Evolutionary conservation across 1,140 invertebrate genomes (phyloP).

Genomic region (Drosophila punjabiensis): DNA sequence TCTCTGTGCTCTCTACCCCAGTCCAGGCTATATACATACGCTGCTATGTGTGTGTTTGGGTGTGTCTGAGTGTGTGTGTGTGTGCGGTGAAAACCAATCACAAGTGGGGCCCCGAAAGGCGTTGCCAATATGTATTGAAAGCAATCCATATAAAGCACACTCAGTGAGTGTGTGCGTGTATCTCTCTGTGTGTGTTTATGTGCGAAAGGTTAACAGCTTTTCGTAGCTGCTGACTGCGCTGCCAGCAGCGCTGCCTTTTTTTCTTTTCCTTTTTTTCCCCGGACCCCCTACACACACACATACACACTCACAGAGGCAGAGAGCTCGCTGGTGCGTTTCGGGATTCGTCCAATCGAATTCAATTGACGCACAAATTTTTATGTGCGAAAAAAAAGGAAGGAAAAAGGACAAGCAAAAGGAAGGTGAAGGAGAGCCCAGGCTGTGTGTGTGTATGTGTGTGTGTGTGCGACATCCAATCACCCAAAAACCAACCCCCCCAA

Average conservation of each 20-base stretch:
- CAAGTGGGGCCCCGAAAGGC: slow-evolving; percentile 58
- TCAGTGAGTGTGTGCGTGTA: slow-evolving; percentile 19
- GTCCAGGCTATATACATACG: neutral
- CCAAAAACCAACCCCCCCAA: slow-evolving; percentile 37
- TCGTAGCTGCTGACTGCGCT: slow-evolving; percentile 44
- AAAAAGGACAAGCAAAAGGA: slow-evolving; percentile 9
- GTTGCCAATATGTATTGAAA: slow-evolving; percentile 73
- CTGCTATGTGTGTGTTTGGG: neutral
- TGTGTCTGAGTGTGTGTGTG: neutral
- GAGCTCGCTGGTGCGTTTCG: slow-evolving; percentile 63
- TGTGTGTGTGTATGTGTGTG: slow-evolving; percentile 23
- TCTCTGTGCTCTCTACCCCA: neutral
- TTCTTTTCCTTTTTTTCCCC: slow-evolving; percentile 30
- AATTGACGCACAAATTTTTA: slow-evolving; percentile 85
- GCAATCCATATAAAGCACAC: slow-evolving; percentile 57
- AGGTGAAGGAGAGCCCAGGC: neutral
- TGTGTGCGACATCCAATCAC: slow-evolving; percentile 47
- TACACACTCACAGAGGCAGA: slow-evolving; percentile 8
- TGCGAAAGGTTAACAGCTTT: slow-evolving; percentile 80
- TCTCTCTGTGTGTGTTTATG: slow-evolving; percentile 57
- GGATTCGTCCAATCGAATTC: slow-evolving; percentile 83
- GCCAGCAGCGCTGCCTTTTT: slow-evolving; percentile 55
- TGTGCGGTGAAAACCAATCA: slow-evolving; percentile 57
- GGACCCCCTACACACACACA: slow-evolving; percentile 65
- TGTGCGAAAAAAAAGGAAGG: slow-evolving; percentile 51